A percentile compares a stretch with the other conserved stretches of the same genome.
Conservation (phyloP, 2,888 invertebrate genomes). For the Eristalis pertinax region DNA sequence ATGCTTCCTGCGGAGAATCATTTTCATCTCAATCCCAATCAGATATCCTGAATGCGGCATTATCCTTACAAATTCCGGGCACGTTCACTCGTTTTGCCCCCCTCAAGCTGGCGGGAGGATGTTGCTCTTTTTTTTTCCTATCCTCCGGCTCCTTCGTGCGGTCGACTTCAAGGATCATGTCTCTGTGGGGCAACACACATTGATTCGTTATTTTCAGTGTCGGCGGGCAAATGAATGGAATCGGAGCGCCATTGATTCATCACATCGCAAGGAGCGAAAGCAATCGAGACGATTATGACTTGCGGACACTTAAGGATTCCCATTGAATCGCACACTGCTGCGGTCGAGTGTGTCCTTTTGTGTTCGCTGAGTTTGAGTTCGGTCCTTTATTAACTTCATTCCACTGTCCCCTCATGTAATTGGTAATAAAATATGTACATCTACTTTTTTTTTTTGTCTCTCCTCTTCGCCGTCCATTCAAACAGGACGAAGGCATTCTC, state of each 20-base stretch:
- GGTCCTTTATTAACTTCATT: constrained; percentile 49
- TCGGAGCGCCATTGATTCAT: constrained; percentile 43
- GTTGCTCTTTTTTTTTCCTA: constrained; percentile 17
- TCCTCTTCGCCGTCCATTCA: not conserved
- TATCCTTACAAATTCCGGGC: constrained; percentile 56
- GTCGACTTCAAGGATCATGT: constrained; percentile 32
- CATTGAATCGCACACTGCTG: constrained; percentile 3
- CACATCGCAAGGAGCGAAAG: not conserved
- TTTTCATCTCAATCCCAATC: constrained; percentile 59
- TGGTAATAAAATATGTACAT: constrained; percentile 45
- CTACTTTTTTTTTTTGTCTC: not conserved
- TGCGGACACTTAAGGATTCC: constrained; percentile 22
- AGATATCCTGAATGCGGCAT: constrained; percentile 53
- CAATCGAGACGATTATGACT: constrained; percentile 34
- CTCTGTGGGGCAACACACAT: constrained; percentile 28
- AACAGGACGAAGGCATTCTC: constrained; percentile 1
- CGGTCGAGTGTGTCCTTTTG: no score
- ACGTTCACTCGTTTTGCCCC: constrained; percentile 61
- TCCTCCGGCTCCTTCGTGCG: not conserved
- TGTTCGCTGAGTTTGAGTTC: not conserved
- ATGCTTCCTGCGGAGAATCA: constrained; percentile 53
- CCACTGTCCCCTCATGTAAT: constrained; percentile 48
- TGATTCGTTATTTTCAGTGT: constrained; percentile 49
- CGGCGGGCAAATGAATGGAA: constrained; percentile 34
- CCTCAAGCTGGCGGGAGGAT: constrained; percentile 12